Percentiles rank a stretch among this genome's conserved stretches.
These are phyloP conservation scores for Neostethus bicornis DNA, from an alignment of 2,797 vertebrate species.

Conservation along the genomic window DNA sequence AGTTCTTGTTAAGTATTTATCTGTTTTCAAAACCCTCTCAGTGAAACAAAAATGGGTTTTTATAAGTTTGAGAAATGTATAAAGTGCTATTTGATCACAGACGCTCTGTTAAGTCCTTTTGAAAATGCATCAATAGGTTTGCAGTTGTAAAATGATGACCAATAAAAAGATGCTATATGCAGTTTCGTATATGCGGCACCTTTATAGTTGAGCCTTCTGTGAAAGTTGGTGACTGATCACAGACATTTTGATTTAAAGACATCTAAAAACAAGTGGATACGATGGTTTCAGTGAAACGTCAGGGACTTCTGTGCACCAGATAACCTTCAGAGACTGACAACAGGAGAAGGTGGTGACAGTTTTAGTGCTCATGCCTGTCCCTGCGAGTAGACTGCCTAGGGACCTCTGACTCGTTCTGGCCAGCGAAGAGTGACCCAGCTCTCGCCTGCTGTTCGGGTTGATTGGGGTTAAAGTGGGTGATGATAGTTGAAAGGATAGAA, in stretches of 20 bases:
- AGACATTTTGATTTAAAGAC: slow-evolving; percentile 8
- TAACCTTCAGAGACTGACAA: slow-evolving; percentile 54
- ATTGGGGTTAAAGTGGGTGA: slow-evolving; percentile 75
- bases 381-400: slow-evolving; percentile 56
- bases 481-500: slow-evolving; percentile 61
- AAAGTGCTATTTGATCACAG: too few species aligned
- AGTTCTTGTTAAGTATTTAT: neutral
- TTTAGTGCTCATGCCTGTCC: slow-evolving; percentile 77
- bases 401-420: slow-evolving; percentile 71
- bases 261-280: slow-evolving; percentile 5
- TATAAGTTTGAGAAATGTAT: too few species aligned
- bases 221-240: neutral
- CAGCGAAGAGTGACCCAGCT: slow-evolving; percentile 47
- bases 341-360: slow-evolving; percentile 75
- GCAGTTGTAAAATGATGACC: neutral
- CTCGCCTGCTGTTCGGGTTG: slow-evolving; percentile 57
- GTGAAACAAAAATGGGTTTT: too few species aligned
- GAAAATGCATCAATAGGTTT: neutral
- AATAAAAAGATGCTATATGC: neutral
- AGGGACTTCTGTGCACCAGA: slow-evolving; percentile 48
- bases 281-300: slow-evolving; percentile 29
- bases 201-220: slow-evolving; percentile 13
- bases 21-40: neutral
- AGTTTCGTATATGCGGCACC: neutral
- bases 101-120: neutral